Percentiles rank a stretch among this genome's conserved stretches.
phyloP scores from a whole-genome alignment of 2,797 vertebrate species.

The Molothrus ater region DNA sequence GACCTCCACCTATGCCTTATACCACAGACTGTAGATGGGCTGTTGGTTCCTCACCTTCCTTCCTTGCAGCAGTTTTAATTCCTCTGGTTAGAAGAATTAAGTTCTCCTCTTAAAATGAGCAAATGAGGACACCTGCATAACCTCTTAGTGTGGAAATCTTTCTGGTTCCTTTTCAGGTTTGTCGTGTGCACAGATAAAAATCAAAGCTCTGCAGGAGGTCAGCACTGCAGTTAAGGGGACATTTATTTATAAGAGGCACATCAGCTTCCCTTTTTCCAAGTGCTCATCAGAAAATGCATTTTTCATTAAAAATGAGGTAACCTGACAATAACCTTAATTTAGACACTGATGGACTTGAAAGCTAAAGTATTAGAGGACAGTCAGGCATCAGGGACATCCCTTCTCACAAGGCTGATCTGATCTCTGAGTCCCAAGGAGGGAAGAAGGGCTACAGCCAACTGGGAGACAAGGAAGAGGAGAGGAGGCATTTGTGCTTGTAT shows the following conservation, averaged over 20 bases:
- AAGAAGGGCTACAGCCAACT: background rate
- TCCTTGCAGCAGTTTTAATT: background rate
- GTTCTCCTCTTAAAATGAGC: background rate
- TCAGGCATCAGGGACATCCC: background rate
- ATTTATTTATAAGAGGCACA: background rate
- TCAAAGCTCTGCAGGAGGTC: background rate
- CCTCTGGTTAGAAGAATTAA: background rate
- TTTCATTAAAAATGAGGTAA: background rate
- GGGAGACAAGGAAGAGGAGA: background rate
- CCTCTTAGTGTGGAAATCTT: background rate
- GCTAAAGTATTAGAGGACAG: background rate
- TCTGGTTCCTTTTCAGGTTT: constrained; percentile 8
- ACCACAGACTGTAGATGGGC: background rate
- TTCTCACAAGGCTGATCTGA: background rate
- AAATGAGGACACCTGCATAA: background rate
- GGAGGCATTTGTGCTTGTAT: fast-evolving
- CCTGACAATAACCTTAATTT: background rate
- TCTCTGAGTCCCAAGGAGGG: background rate
- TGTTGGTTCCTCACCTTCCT: background rate
- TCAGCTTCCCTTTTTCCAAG: background rate
- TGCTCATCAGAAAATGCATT: background rate
- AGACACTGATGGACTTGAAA: background rate
- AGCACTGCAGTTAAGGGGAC: background rate
- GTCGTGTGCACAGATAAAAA: background rate
- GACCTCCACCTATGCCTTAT: background rate